phyloP scores from a whole-genome alignment of 53 echinoderm and acorn worm species.

The Echinarachnius parma region DNA sequence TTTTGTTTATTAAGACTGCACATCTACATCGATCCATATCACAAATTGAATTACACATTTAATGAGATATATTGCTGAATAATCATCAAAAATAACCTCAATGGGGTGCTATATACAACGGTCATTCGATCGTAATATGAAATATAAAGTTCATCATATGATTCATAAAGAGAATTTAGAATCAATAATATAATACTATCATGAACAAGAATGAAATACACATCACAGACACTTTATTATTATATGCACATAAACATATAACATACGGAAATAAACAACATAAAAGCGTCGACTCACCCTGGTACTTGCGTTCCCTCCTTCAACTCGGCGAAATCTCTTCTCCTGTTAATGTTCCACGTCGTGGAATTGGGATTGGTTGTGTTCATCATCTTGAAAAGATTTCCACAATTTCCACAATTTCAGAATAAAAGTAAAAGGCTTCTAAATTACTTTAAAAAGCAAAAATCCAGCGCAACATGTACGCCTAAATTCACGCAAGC shows the following conservation, averaged over 20 bases:
- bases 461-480: background rate
- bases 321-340: conserved; percentile 79
- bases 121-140: no score
- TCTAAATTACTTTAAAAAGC: conserved; percentile 5
- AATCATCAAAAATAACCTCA: no score
- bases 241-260: no score
- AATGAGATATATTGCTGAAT: no score
- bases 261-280: background rate
- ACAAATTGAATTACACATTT: no score
- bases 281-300: conserved; percentile 59
- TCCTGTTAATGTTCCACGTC: conserved; percentile 88
- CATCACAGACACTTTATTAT: no score
- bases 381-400: conserved; percentile 95
- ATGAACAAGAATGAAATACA: no score
- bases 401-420: background rate
- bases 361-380: conserved; percentile 95
- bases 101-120: no score
- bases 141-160: no score
- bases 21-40: no score
- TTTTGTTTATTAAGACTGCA: no score
- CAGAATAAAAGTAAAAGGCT: background rate
- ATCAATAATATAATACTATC: background rate
- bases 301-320: conserved; percentile 89
- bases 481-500: background rate
- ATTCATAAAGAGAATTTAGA: background rate